Evolutionary conservation across 2,113 vertebrate species (phyloP), one percentile per base, ranked within the genome.

Genomic region (Heterocephalus glaber): DNA sequence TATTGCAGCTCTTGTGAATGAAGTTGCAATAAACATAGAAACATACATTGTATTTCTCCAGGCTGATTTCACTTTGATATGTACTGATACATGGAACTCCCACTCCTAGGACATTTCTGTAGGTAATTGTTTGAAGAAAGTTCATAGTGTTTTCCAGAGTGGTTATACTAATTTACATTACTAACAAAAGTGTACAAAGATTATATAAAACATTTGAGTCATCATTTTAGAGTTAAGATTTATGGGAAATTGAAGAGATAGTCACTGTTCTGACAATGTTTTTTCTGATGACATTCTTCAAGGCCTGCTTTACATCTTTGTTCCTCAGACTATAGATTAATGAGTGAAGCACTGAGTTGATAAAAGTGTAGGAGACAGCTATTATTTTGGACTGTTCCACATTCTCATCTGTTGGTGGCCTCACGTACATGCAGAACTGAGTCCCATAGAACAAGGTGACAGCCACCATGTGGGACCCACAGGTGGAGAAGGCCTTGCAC

Each of bases 401-500:
- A 11, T 77, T 92, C 79, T 97, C 86, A 3, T 98, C 97, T 10
- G 80, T 96, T 2, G 84, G 47, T 17, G 97, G 80, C 41, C 97
- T 95, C 19, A 97, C 66, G 70, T 89, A 92, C 94, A 95, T 96
- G 44, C 93, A 96, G 60, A 97, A 97, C 9, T 96, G 95, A 10
- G 96, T 96, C 35, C 97, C 97, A 82, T 98, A 98, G 90, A 97
- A 96, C 6, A 94, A 44, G 20, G 93, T 68, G 26, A 65, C 86
- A 35, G 92, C 90, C 77, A 94, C 68, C 85, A 98, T 79, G 52
- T 98, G 98, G 33, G 96, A 98, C 4, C 89, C 95, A 92, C 98
- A 98, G 81, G 97, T 98, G n/a, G 97, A 97, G 49, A 98, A 96
- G 2, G 94, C 94, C 38, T 97, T 98, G 56, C 0, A 14, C 38